Evolutionary conservation across 2,888 invertebrate species (phyloP), one percentile per base, ranked within the genome.

Genomic region (Drosophila subsilvestris): DNA sequence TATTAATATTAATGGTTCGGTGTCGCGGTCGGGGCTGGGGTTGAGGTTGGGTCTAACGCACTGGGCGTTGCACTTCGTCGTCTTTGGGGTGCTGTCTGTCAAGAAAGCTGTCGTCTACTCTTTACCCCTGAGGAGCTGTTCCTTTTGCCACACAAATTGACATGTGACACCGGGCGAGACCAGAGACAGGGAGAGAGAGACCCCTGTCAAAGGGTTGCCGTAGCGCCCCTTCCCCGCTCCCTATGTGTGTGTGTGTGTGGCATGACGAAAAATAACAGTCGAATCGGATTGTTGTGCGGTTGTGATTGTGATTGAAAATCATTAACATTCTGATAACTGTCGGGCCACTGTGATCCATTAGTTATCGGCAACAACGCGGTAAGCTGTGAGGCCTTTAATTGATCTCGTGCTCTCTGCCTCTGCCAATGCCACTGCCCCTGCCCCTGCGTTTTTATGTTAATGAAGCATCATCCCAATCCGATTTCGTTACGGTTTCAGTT

Each of bases 1-100:
- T 87, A 89, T 89, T 89, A 89, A 89, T 89, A 90, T 89, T 88
- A 90, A 90, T 90, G 89, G 87, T 80, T n/a, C n/a, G 14, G 14
- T 8, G 37, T 37, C n/a, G 37, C 5, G 12, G 32, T 32, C 5
- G 5, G 32, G 12, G 32, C 12, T 37, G 32, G 4, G 32, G 0
- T 14, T 14, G 6, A 6, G 14, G 14, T 37, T 83, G 81, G 86
- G 78, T 76, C 78, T 89, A 89, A 89, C 90, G 88, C 89, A 78
- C 85, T 86, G 88, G 90, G 89, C 89, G 90, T 85, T 75, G 68
- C 78, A 72, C 56, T 62, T 54, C 63, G 66, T 63, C 37, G 37
- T 68, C 57, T 61, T 61, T 54, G 54, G 55, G 63, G 51, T 56
- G 60, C 66, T 62, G 47, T 12, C 44, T 61, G 55, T 69, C 73